These are phyloP conservation scores for Pavo muticus DNA, from an alignment of 2,113 vertebrate genomes.

Conservation along the genomic window DNA sequence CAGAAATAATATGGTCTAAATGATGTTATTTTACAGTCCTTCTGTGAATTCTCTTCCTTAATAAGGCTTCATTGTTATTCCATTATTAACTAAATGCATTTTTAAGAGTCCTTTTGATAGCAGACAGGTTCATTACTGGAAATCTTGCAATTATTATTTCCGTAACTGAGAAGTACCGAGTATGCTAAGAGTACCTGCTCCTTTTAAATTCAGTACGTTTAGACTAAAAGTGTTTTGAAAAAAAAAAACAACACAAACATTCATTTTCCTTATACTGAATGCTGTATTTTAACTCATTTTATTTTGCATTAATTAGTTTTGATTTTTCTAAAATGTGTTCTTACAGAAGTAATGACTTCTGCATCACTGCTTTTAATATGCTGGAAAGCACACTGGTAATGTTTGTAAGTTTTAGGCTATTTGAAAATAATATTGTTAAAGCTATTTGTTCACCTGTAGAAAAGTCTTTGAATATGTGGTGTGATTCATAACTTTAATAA, in stretches of 20 bases:
- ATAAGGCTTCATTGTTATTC: neutral
- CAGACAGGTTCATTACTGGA: neutral
- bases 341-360: neutral
- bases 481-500: neutral
- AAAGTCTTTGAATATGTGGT: neutral
- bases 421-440: neutral
- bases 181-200: neutral
- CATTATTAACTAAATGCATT: neutral
- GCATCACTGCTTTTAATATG: neutral
- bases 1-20: neutral
- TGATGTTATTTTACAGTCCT: neutral
- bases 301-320: neutral
- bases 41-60: neutral
- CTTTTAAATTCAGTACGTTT: neutral
- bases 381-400: neutral
- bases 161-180: neutral
- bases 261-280: neutral
- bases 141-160: neutral
- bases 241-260: fast-evolving
- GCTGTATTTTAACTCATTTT: neutral
- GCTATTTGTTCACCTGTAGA: neutral
- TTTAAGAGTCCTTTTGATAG: neutral
- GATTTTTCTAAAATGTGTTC: neutral
- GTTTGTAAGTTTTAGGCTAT: neutral
- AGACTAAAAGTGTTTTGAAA: neutral